These are phyloP conservation scores for Danionella dracula DNA, from an alignment of 2,797 vertebrate genomes.

Conservation along the genomic window DNA sequence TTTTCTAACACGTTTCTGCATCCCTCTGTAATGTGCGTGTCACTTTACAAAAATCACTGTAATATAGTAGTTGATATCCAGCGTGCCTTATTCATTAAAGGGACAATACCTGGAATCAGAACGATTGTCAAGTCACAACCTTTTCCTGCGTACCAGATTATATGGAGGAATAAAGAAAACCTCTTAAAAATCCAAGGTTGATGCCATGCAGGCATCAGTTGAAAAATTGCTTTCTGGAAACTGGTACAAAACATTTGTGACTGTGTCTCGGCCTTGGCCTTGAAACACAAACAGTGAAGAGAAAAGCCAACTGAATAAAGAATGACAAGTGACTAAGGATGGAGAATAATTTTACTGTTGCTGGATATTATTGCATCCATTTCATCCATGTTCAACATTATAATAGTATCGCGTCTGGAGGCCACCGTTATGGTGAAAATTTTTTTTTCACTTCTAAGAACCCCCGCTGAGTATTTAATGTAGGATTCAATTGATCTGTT, in stretches of 20 bases:
- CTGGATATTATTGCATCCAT: background rate
- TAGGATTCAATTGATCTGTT: background rate
- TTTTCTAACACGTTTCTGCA: too few species aligned
- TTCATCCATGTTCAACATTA: background rate
- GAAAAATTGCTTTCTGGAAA: constrained; percentile 25
- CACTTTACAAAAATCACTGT: too few species aligned
- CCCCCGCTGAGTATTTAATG: too few species aligned
- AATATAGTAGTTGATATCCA: too few species aligned
- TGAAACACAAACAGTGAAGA: constrained; percentile 9
- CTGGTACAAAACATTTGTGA: constrained; percentile 1
- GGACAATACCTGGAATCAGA: background rate
- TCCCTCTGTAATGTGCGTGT: too few species aligned
- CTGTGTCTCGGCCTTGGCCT: constrained; percentile 5
- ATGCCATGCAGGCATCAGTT: constrained; percentile 14
- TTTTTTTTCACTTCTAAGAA: too few species aligned
- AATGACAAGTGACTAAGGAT: background rate
- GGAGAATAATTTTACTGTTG: background rate
- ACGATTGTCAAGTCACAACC: background rate
- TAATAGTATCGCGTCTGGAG: background rate
- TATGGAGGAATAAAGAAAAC: background rate
- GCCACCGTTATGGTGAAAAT: background rate
- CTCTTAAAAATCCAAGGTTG: constrained; percentile 20
- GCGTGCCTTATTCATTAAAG: too few species aligned
- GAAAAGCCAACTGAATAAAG: background rate
- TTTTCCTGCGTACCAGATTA: constrained; percentile 3